These are phyloP conservation scores for Prionchulus punctatus DNA, from an alignment of 2,888 invertebrate genomes.

Conservation along the genomic window DNA sequence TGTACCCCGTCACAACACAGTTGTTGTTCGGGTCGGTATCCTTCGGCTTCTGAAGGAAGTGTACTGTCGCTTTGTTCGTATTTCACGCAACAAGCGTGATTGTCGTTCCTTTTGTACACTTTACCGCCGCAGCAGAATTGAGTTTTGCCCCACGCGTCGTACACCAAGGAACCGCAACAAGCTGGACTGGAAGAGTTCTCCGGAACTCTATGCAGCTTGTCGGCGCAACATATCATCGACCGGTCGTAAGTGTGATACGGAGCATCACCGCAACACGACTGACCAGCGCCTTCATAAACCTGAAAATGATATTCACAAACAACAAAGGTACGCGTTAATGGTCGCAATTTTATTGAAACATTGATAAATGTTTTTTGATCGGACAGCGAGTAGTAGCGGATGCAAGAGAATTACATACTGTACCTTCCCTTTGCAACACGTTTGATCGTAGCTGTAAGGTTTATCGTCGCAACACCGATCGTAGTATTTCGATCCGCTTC, in stretches of 20 bases:
- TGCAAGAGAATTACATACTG: no score
- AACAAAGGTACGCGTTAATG: not conserved
- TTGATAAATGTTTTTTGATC: no score
- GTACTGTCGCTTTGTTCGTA: no score
- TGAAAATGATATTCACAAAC: no score
- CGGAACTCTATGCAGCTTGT: not conserved
- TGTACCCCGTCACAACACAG: constrained; percentile 10
- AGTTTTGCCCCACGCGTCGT: constrained; percentile 6
- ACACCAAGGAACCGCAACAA: constrained; percentile 6
- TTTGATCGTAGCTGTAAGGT: constrained; percentile 4
- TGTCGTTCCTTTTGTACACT: not conserved
- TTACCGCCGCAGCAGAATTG: constrained; percentile 8
- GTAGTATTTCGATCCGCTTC: constrained; percentile 2
- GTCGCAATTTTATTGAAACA: no score
- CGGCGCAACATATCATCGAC: constrained; percentile 7
- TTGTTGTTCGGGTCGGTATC: constrained; percentile 4
- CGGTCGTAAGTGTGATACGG: constrained; percentile 3
- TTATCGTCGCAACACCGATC: constrained; percentile 6
- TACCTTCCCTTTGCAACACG: constrained; percentile 4
- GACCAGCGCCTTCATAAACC: not conserved
- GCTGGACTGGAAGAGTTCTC: not conserved
- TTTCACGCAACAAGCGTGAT: constrained; percentile 4
- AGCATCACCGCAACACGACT: constrained; percentile 7
- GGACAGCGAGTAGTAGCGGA: no score
- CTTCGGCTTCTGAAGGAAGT: constrained; percentile 2